A percentile compares a stretch with the other conserved stretches of the same genome.
Evolutionary conservation across 1,140 invertebrate genomes (phyloP).

Genomic region (Phymorhynchus buccinoides): DNA sequence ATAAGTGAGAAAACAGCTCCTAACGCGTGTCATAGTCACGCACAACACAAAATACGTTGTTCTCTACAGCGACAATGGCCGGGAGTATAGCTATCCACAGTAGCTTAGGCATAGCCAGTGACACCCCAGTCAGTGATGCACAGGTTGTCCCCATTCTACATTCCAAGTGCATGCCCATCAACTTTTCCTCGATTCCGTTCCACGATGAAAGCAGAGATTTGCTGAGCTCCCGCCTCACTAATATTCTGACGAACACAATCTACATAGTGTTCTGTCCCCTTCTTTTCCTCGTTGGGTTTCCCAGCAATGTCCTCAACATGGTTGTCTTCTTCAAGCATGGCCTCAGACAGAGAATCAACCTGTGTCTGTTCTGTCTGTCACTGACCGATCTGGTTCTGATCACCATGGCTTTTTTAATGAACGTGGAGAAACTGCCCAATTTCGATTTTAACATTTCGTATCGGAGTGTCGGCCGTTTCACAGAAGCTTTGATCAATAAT

Average conservation of each 20-base stretch:
- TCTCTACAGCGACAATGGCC: too few relatives aligned
- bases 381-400: not conserved
- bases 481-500: not conserved
- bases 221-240: not conserved
- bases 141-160: too few relatives aligned
- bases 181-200: not conserved
- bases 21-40: too few relatives aligned
- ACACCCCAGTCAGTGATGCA: too few relatives aligned
- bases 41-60: too few relatives aligned
- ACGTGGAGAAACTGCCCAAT: not conserved
- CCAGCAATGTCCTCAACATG: constrained; percentile 38
- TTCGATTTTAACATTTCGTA: not conserved
- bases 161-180: not conserved
- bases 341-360: constrained; percentile 15
- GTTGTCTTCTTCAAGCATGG: constrained; percentile 31
- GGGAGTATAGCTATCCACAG: too few relatives aligned
- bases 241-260: not conserved
- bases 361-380: constrained; percentile 21
- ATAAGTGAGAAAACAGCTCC: too few relatives aligned
- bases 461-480: not conserved
- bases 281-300: constrained; percentile 27
- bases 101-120: too few relatives aligned
- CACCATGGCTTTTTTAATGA: not conserved
- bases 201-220: not conserved
- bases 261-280: not conserved